Percentiles rank a stretch among this genome's conserved stretches.
These are phyloP conservation scores for Thymelicus sylvestris DNA, from an alignment of 2,888 invertebrate genomes.

Conservation along the genomic window DNA sequence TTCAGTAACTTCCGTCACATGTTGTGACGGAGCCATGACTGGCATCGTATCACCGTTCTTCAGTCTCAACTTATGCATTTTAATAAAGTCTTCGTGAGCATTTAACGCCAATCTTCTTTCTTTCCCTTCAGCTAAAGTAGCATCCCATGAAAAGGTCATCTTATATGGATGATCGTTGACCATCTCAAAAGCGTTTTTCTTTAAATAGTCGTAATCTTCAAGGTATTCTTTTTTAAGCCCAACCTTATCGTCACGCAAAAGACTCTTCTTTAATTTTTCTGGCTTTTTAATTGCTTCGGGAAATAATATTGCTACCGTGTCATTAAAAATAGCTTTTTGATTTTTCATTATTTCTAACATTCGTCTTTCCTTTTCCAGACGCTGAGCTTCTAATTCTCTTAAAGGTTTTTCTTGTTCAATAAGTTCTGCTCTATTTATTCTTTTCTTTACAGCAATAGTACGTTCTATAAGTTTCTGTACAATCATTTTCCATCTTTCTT, in stretches of 20 bases:
- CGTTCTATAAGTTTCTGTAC: conserved; percentile 87
- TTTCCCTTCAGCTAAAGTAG: conserved; percentile 79
- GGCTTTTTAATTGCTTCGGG: conserved; percentile 84
- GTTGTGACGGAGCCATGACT: neutral
- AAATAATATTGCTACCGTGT: conserved; percentile 86
- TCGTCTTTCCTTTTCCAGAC: conserved; percentile 82
- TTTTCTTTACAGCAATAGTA: conserved; percentile 86
- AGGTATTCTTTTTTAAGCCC: conserved; percentile 66
- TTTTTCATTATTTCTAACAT: conserved; percentile 84
- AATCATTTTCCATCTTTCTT: conserved; percentile 86
- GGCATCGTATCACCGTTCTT: conserved; percentile 50
- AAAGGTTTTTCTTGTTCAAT: conserved; percentile 86
- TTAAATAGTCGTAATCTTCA: conserved; percentile 64
- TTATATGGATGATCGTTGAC: conserved; percentile 78
- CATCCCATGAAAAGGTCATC: conserved; percentile 83
- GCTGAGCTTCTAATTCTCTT: conserved; percentile 84
- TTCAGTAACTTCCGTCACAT: conserved; percentile 9
- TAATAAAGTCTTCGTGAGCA: conserved; percentile 63
- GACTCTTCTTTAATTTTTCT: conserved; percentile 68
- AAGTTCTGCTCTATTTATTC: conserved; percentile 85
- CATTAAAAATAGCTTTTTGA: conserved; percentile 86
- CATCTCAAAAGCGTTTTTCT: conserved; percentile 60
- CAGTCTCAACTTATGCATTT: conserved; percentile 64
- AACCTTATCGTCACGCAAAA: conserved; percentile 72
- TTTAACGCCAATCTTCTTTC: conserved; percentile 78